Conservation (phyloP, 2,888 invertebrate species). For the Lamellibrachia columna region DNA sequence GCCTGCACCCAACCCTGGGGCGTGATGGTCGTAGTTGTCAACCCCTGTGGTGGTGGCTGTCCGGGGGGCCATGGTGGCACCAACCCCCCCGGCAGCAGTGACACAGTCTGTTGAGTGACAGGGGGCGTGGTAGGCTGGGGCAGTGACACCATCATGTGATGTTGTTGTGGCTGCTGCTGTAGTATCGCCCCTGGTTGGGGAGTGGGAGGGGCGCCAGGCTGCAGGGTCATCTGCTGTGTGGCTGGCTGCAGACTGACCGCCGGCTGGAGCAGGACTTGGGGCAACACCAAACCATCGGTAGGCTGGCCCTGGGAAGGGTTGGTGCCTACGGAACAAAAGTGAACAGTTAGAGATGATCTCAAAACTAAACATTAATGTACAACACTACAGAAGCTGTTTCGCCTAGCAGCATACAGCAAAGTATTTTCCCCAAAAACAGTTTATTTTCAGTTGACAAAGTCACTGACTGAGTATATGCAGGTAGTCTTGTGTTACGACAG, state of each 20-base stretch:
- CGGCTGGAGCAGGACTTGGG: slow-evolving; percentile 2
- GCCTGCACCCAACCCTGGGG: neutral
- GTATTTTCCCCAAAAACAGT: too few relatives aligned
- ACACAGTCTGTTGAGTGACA: neutral
- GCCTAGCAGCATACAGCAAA: too few relatives aligned
- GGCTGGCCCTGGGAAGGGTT: neutral
- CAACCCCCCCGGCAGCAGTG: neutral
- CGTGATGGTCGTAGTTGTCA: slow-evolving; percentile 5
- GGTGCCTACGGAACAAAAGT: neutral
- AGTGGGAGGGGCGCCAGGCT: neutral
- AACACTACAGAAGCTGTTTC: neutral
- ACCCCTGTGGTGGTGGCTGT: slow-evolving; percentile 6
- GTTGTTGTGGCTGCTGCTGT: neutral
- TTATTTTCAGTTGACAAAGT: too few relatives aligned
- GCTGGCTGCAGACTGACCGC: slow-evolving; percentile 1
- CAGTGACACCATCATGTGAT: neutral
- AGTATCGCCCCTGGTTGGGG: neutral
- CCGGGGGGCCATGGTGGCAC: neutral
- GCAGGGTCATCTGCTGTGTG: slow-evolving; percentile 18
- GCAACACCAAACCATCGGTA: neutral
- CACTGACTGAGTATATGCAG: neutral
- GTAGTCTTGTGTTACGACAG: neutral
- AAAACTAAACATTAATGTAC: neutral
- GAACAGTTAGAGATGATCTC: neutral
- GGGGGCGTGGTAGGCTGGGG: neutral